These are phyloP conservation scores for Galaxias olidus DNA, from an alignment of 2,797 vertebrate species.

Conservation along the genomic window DNA sequence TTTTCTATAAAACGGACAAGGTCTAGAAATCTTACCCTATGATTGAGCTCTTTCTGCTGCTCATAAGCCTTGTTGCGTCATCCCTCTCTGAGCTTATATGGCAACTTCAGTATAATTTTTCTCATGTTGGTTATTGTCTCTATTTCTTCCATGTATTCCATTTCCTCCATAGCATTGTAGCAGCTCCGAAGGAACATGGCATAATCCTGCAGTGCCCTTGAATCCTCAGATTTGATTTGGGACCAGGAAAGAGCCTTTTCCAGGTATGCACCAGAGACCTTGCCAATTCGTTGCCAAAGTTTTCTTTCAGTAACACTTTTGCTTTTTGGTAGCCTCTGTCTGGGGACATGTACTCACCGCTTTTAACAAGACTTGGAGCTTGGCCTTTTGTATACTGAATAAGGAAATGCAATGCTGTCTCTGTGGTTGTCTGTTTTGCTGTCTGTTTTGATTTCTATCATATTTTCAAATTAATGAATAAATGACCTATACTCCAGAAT, in stretches of 20 bases:
- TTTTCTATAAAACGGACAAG: constrained; percentile 15
- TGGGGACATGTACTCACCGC: constrained; percentile 1
- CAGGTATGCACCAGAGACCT: constrained; percentile 5
- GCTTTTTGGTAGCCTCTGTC: constrained; percentile 4
- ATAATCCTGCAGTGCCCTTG: not conserved
- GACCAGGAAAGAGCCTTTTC: constrained; percentile 2
- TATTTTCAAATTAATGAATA: constrained; percentile 14
- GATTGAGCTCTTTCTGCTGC: not conserved
- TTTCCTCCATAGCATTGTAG: constrained; percentile 15
- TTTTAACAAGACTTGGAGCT: constrained; percentile 9
- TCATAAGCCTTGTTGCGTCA: constrained; percentile 16
- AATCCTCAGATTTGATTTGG: not conserved
- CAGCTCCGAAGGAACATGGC: constrained; percentile 14
- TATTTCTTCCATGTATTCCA: constrained; percentile 6
- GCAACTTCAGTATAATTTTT: not conserved
- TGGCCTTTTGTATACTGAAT: not conserved
- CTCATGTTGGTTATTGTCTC: constrained; percentile 4
- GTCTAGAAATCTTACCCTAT: constrained; percentile 1
- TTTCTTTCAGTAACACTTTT: not conserved
- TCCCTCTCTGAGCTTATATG: constrained; percentile 9
- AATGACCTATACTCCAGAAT: constrained; percentile 8
- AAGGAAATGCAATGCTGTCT: no score
- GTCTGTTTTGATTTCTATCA: constrained; percentile 10
- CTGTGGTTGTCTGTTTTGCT: not conserved
- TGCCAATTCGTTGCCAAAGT: constrained; percentile 5